phyloP scores from a whole-genome alignment of 2,888 invertebrate genomes.

The Physocephala rufipes region DNA sequence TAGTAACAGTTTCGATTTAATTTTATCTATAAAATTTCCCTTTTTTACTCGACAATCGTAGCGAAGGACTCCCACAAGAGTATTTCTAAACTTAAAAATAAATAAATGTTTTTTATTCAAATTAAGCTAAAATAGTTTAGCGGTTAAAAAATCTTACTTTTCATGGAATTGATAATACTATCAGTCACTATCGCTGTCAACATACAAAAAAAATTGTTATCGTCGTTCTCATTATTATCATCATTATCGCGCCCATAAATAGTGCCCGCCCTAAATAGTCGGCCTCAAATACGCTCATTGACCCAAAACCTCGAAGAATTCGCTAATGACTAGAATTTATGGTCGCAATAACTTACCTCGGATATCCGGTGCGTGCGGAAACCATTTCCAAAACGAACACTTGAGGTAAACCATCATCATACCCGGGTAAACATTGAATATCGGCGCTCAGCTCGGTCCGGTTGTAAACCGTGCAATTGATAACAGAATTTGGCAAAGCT shows the following conservation, averaged over 20 bases:
- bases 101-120: no score
- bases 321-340: background rate
- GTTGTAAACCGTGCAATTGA: slow-evolving; percentile 86
- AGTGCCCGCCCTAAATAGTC: no score
- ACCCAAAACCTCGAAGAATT: background rate
- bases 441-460: slow-evolving; percentile 85
- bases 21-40: no score
- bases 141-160: background rate
- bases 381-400: slow-evolving; percentile 84
- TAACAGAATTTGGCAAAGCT: slow-evolving; percentile 87
- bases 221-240: background rate
- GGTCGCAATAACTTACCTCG: slow-evolving; percentile 56
- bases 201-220: no score
- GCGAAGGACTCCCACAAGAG: no score
- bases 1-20: no score
- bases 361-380: slow-evolving; percentile 65
- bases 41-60: no score
- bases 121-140: no score
- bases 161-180: no score
- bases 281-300: no score
- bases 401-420: slow-evolving; percentile 90
- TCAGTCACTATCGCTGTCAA: no score
- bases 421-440: slow-evolving; percentile 83
- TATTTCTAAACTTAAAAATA: no score
- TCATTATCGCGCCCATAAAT: background rate